Base-by-base conservation (phyloP, 1,140 invertebrate genomes). In the Armadillidium nasatum region DNA sequence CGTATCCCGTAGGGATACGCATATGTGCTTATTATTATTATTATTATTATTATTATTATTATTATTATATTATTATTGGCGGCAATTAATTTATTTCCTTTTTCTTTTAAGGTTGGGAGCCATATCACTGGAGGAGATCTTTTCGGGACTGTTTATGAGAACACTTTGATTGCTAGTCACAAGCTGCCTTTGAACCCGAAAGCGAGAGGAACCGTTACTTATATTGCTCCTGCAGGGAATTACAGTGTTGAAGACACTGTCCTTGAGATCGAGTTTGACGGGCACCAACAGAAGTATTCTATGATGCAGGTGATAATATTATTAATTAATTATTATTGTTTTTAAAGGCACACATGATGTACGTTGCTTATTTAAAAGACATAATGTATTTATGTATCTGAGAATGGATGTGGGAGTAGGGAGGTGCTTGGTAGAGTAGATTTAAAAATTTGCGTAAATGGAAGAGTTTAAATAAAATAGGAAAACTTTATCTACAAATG, bases 91-190 rank as follows among this genome's bases (percentile, higher is more conserved):
- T 44, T 66, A 46, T 78, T 73, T 75, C 7, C 43, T 76, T n/a
- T 72, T 15, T 81, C 33, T 67, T 74, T 81, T 21, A 84, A 93
- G 89, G 88, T 94, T 80, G 95, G 95, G 10, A 93, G 94, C 72
- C 97, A 99, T 85, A 93, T 99, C 69, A 99, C 97, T 68, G 97
- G 98, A 33, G 97, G 97, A 75, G 98, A 99, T 86, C 88, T 99
- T 76, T 98, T 96, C 85, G 98, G 95, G 80, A 87, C 93, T 45
- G 97, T 99, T 11, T 91, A 95, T 83, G 98, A 99, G 87, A 99
- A 99, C 84, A 94, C 94, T 43, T 87, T 99, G 72, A 94, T 99
- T 43, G 7, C 50, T 60, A 98, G 98, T 83, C 98, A 99, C 85
- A 95, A 92, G 85, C 91, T 99, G 87, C 89, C 99, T 85, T 86